Evolutionary conservation across 1,140 invertebrate genomes (phyloP).

Genomic region (Lasaia peninsularis): DNA sequence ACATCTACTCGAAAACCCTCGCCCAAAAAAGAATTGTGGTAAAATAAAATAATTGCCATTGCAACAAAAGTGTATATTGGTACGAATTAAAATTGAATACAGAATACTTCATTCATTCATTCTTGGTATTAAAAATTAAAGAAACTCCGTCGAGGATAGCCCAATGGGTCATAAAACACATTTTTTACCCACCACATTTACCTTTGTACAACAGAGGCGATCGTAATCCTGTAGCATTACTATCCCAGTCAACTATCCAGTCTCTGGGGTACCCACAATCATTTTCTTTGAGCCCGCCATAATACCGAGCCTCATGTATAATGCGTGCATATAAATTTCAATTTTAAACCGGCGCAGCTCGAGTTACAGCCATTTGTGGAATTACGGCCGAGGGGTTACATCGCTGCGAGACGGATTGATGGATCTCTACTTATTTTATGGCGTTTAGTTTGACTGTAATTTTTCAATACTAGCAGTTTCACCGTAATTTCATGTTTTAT

Average conservation of each 20-base stretch:
- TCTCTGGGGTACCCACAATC: slow-evolving; percentile 47
- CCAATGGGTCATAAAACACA: slow-evolving; percentile 7
- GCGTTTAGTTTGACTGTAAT: too few species aligned
- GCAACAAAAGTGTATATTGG: too few species aligned
- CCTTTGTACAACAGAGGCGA: slow-evolving; percentile 4
- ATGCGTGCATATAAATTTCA: slow-evolving; percentile 74
- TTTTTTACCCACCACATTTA: slow-evolving; percentile 13
- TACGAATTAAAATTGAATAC: too few species aligned
- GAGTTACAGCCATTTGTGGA: slow-evolving; percentile 70
- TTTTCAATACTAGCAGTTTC: too few species aligned
- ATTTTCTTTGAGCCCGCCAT: slow-evolving; percentile 55
- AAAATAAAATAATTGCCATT: too few species aligned
- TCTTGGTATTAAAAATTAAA: too few species aligned
- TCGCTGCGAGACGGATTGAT: slow-evolving; percentile 13
- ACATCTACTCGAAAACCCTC: too few species aligned
- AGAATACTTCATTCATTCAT: too few species aligned
- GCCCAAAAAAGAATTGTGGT: too few species aligned
- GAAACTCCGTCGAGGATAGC: neutral
- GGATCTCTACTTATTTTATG: neutral
- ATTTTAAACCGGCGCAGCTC: slow-evolving; percentile 67
- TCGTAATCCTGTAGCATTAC: slow-evolving; percentile 37
- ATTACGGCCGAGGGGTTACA: slow-evolving; percentile 49
- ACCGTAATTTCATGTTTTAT: too few species aligned
- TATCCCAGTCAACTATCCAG: slow-evolving; percentile 40
- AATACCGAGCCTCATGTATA: slow-evolving; percentile 63